A percentile compares a stretch with the other conserved stretches of the same genome.
These are phyloP conservation scores for Conchocele bisecta DNA, from an alignment of 2,888 invertebrate genomes.

Conservation along the genomic window DNA sequence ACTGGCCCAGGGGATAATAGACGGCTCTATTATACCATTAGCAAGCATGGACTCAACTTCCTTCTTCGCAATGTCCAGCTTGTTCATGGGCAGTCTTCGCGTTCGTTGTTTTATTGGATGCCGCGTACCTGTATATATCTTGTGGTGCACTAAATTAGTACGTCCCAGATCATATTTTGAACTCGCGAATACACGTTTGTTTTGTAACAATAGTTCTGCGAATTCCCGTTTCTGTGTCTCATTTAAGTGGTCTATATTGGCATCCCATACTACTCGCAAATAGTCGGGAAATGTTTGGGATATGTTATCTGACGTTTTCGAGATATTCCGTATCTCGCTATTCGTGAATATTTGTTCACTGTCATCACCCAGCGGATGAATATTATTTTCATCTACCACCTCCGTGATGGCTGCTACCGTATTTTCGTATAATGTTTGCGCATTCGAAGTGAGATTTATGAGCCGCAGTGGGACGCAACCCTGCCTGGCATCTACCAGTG, in stretches of 20 bases:
- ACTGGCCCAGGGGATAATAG: neutral
- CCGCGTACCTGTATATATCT: neutral
- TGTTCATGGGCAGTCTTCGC: neutral
- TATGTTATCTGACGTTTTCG: too few relatives aligned
- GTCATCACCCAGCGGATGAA: too few relatives aligned
- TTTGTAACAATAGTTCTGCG: neutral
- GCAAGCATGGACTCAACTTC: neutral
- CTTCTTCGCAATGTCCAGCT: neutral
- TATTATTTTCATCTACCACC: too few relatives aligned
- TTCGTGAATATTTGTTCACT: too few relatives aligned
- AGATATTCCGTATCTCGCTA: too few relatives aligned
- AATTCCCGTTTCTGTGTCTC: neutral
- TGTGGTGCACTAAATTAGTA: neutral
- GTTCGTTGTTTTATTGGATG: neutral
- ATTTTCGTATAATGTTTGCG: too few relatives aligned
- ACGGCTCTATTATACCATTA: neutral
- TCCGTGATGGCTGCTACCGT: too few relatives aligned
- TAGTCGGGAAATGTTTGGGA: too few relatives aligned
- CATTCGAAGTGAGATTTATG: too few relatives aligned
- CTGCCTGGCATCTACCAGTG: too few relatives aligned
- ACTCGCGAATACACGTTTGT: neutral
- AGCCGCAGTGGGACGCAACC: too few relatives aligned
- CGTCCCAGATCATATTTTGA: conserved; percentile 7
- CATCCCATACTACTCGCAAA: conserved; percentile 2
- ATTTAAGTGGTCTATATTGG: neutral